Evolutionary conservation across 2,113 vertebrate species (phyloP).

Genomic region (Podarcis cretensis): DNA sequence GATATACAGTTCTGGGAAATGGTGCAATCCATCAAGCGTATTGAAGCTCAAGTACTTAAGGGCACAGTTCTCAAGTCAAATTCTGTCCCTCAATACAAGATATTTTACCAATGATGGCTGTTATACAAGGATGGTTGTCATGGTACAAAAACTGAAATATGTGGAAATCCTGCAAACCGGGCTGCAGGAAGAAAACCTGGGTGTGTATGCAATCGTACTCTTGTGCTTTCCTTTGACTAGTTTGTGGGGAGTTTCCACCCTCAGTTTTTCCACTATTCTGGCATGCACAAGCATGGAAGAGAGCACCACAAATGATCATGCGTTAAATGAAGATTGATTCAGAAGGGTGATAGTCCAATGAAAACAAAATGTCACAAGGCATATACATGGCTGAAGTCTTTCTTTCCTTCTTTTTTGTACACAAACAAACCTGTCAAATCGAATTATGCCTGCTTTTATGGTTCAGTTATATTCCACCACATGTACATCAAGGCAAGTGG

Average conservation of each 20-base stretch:
- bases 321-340: neutral
- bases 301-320: neutral
- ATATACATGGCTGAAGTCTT: neutral
- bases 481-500: neutral
- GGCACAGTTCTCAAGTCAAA: neutral
- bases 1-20: neutral
- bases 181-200: neutral
- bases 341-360: neutral
- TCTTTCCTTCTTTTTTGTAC: neutral
- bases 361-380: too few species aligned
- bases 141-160: neutral
- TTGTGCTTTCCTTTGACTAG: neutral
- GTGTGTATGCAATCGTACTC: neutral
- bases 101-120: neutral
- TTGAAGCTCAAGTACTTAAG: conserved; percentile 7
- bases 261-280: neutral
- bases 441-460: conserved; percentile 36
- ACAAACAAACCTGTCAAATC: conserved; percentile 34
- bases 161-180: neutral
- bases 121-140: too few species aligned
- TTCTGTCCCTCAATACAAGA: neutral
- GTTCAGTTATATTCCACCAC: neutral
- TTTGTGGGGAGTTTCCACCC: neutral
- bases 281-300: neutral
- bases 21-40: neutral